Conservation (phyloP, 2,888 invertebrate genomes). For the Didymodactylos carnosus region DNA sequence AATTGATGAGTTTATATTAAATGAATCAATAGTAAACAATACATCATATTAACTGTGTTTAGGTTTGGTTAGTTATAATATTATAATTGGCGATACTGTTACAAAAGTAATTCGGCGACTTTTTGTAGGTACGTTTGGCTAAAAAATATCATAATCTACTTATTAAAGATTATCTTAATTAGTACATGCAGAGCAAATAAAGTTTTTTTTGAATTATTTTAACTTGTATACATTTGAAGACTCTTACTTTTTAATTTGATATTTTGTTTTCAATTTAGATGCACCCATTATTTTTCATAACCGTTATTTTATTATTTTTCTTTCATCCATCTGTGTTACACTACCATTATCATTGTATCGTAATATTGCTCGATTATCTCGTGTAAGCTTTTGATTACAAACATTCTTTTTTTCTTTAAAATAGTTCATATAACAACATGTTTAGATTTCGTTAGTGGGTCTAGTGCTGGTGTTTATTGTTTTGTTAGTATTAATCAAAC, state of each 20-base stretch:
- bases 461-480: not conserved
- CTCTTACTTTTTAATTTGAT: not conserved
- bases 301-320: slow-evolving; percentile 48
- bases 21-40: too few species aligned
- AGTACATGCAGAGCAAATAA: not conserved
- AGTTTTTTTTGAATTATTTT: too few species aligned
- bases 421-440: too few species aligned
- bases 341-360: slow-evolving; percentile 58
- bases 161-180: not conserved
- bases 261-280: too few species aligned
- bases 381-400: slow-evolving; percentile 33
- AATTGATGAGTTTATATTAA: too few species aligned
- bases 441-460: not conserved
- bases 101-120: slow-evolving; percentile 58
- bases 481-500: slow-evolving; percentile 2
- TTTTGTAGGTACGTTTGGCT: slow-evolving; percentile 36
- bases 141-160: not conserved
- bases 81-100: slow-evolving; percentile 63
- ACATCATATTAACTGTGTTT: slow-evolving; percentile 31
- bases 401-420: too few species aligned
- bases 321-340: slow-evolving; percentile 52
- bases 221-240: not conserved
- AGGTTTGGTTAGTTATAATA: slow-evolving; percentile 72
- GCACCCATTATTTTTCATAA: slow-evolving; percentile 41
- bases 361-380: slow-evolving; percentile 50